Evolutionary conservation across 1,140 invertebrate species (phyloP), one percentile per base, ranked within the genome.

Genomic region (Whitmania pigra): DNA sequence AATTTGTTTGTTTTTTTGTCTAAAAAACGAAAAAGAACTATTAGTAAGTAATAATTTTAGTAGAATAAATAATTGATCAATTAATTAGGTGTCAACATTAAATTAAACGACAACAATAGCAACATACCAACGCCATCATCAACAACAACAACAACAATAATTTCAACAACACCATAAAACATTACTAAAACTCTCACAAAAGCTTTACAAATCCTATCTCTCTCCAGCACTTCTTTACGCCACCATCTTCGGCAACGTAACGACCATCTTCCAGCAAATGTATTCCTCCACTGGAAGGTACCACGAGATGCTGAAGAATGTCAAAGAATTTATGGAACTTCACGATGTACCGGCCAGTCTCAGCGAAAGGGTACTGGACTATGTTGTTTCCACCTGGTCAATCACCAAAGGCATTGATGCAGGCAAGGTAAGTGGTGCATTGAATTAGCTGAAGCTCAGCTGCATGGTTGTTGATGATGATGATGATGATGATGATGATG

Each of bases 211-310:
- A 20, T 4, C 20, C 54, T 3, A 17, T 63, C 15, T 7, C 11
- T 63, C 18, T 22, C 57, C 57, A 93, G 95, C 94, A 73, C 85
- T 97, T 75, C 86, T 97, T 57, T 98, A 97, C 84, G 95, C 94
- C 73, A 97, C 94, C 43, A 97, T 97, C 80, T 98, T 97, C 83
- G 94, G 94, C 82, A 96, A 99, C 84, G 96, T 99, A 76, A 99
- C 97, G 29, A 99, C 96, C 43, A 99, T 99, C 78, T 98, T 99
- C 79, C 95, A 98, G 83, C 96, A 99, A 85, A 99, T 99, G 93
- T 98, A 95, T 60, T 94, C 94, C 54, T 93, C 94, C 5, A 98
- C 96, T 69, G 95, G 71, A 25, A 36, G 69, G 22, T 99, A 99
- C 83, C 97, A 99, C 84, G 95, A 99, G 80, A 99, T 99, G 95